Evolutionary conservation across 2,888 invertebrate species (phyloP).

Genomic region (Marasmarcha lunaedactyla): DNA sequence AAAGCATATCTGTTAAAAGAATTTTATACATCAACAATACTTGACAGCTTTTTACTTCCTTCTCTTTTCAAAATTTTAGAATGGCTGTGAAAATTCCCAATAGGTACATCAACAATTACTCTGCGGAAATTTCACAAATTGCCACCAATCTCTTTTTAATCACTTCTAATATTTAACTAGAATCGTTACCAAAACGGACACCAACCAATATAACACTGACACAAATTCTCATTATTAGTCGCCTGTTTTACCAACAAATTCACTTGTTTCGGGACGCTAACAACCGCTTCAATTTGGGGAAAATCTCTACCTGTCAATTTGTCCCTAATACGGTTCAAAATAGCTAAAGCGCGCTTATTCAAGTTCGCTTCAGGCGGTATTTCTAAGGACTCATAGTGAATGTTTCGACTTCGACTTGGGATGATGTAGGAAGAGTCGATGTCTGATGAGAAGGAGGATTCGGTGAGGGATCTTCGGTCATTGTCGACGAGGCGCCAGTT

Average conservation of each 20-base stretch:
- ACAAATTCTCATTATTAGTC: conserved; percentile 97
- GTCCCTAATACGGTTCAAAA: conserved; percentile 91
- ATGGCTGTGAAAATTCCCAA: no score
- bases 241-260: conserved; percentile 94
- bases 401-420: conserved; percentile 45
- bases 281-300: conserved; percentile 75
- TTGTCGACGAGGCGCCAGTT: conserved; percentile 87
- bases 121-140: no score
- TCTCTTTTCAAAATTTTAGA: no score
- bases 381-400: conserved; percentile 52
- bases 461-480: conserved; percentile 47
- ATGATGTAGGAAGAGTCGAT: conserved; percentile 47
- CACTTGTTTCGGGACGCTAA: conserved; percentile 91
- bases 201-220: conserved; percentile 99
- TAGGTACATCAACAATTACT: no score
- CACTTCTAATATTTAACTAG: no score
- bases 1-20: no score
- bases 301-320: conserved; percentile 96
- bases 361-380: conserved; percentile 79
- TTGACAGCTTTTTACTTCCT: no score
- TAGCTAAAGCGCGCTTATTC: conserved; percentile 92
- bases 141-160: no score
- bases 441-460: conserved; percentile 52
- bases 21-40: no score
- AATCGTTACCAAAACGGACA: conserved; percentile 86